These are phyloP conservation scores for Onychostoma macrolepis DNA, from an alignment of 2,113 vertebrate genomes.

Conservation along the genomic window DNA sequence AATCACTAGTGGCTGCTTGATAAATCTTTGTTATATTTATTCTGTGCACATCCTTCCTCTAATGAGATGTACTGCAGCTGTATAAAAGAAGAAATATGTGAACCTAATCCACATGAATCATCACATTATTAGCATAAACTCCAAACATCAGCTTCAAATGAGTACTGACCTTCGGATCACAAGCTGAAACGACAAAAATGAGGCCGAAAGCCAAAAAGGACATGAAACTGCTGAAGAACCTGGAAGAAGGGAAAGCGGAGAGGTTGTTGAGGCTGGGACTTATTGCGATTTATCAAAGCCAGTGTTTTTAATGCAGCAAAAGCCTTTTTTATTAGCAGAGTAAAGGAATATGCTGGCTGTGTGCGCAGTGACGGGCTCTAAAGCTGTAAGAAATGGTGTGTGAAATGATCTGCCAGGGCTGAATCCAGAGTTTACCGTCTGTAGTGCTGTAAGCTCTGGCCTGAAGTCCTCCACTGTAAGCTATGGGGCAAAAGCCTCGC, in stretches of 20 bases:
- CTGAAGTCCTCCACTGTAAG: conserved; percentile 23
- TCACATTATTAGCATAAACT: background rate
- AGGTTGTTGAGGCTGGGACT: conserved; percentile 34
- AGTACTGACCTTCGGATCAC: conserved; percentile 71
- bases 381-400: conserved; percentile 46
- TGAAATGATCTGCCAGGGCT: conserved; percentile 48
- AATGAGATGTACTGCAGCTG: background rate
- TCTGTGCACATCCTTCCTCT: background rate
- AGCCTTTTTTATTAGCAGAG: conserved; percentile 47
- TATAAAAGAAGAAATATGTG: background rate
- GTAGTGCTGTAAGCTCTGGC: conserved; percentile 56
- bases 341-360: conserved; percentile 29
- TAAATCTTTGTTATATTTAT: background rate
- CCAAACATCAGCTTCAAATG: background rate
- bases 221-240: conserved; percentile 62
- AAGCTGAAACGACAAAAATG: conserved; percentile 72
- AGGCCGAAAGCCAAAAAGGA: conserved; percentile 69
- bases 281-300: conserved; percentile 43
- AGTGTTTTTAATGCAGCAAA: conserved; percentile 27
- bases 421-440: conserved; percentile 63
- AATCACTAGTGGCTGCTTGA: background rate
- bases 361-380: background rate
- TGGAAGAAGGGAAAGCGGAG: conserved; percentile 49
- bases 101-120: background rate
- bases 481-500: conserved; percentile 56